Evolutionary conservation across 1,140 invertebrate species (phyloP).

Genomic region (Zaprionus nigranus): DNA sequence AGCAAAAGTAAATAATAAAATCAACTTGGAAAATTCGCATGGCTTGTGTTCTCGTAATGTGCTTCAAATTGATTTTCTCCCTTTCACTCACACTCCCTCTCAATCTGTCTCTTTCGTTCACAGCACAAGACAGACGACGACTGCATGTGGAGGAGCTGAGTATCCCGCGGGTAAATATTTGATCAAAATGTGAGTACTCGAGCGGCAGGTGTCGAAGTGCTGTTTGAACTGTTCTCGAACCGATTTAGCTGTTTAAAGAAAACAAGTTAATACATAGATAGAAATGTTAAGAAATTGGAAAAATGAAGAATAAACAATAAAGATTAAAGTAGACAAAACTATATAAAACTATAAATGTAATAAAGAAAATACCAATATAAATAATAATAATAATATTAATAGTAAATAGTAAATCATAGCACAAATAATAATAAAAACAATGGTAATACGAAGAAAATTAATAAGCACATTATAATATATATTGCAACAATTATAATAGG

Average conservation of each 20-base stretch:
- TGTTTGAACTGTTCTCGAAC: constrained; percentile 32
- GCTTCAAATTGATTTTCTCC: constrained; percentile 77
- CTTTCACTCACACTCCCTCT: constrained; percentile 13
- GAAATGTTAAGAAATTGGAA: background rate
- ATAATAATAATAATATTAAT: background rate
- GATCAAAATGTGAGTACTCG: constrained; percentile 45
- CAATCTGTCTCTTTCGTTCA: background rate
- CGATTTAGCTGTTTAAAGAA: background rate
- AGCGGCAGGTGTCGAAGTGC: constrained; percentile 38
- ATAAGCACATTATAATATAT: too few relatives aligned
- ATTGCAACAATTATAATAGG: too few relatives aligned
- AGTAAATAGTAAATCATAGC: too few relatives aligned
- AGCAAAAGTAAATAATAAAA: constrained; percentile 76
- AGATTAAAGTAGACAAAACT: too few relatives aligned
- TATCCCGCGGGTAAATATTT: constrained; percentile 67
- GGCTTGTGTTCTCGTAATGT: constrained; percentile 66
- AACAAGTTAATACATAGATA: background rate
- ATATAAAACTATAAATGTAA: too few relatives aligned
- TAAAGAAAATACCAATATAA: background rate
- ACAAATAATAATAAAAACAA: background rate
- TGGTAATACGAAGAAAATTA: too few relatives aligned
- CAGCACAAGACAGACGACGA: background rate
- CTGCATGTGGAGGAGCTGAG: background rate
- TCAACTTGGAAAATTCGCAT: constrained; percentile 59
- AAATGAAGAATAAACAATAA: background rate